Evolutionary conservation across 2,113 vertebrate genomes (phyloP), one percentile per base, ranked within the genome.

Genomic region (Charina bottae): DNA sequence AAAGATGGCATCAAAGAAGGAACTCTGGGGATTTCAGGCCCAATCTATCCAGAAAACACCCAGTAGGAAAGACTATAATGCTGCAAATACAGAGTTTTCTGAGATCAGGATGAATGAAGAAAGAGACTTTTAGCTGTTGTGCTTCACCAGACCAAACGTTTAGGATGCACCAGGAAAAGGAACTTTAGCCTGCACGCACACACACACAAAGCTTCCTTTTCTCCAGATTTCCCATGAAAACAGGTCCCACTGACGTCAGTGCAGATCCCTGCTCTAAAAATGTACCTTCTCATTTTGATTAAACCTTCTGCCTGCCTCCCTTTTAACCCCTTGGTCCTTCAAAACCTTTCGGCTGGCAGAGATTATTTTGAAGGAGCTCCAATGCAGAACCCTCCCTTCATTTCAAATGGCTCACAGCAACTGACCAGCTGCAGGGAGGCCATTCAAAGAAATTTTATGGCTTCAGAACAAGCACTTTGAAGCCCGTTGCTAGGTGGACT

Each of bases 381-480:
- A 55, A 49, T 87, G 28, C 58, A 89, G 88, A 94, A 12, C 1
- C 37, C 92, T 28, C 92, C 83, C 89, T 17, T 33, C 89, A 54
- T 54, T 88, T 64, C 90, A 87, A 93, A 92, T 26, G 0, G 37
- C 55, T 92, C 59, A 92, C 94, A 92, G 64, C 91, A 90, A 42
- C 0, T 0, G 0, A 46, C 37, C 93, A 95, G 95, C 95, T 94
- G 93, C 84, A 91, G 94, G 92, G 93, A 89, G 89, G 92, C 91
- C 24, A 0, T 92, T 92, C 90, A 2, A 15, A 10, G 89, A 5
- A 37, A 89, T 84, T 37, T 92, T 37, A 87, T 56, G 62, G 92
- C 89, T 89, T 94, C 49, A 90, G 6, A 60, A 95, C 6, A 92
- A 94, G 90, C 94, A 33, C 10, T 92, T 15, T 78, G 93, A 24